Evolutionary conservation across 2,888 invertebrate genomes (phyloP).

Genomic region (Malachius bipustulatus): DNA sequence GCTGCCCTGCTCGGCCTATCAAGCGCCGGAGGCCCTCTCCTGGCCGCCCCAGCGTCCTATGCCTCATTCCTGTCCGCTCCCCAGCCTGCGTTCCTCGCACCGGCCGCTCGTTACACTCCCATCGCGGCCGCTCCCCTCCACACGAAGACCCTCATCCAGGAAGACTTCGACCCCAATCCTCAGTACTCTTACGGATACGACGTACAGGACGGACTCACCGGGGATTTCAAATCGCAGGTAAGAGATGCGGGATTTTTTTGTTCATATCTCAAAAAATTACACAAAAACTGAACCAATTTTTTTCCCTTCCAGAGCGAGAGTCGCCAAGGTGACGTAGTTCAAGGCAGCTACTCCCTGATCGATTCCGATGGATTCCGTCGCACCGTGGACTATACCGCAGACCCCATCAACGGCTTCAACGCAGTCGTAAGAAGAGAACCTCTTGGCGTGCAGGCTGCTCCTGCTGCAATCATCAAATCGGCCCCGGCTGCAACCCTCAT

Average conservation of each 20-base stretch:
- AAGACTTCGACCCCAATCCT: constrained; percentile 45
- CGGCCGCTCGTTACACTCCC: constrained; percentile 16
- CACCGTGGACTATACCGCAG: constrained; percentile 44
- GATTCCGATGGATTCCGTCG: constrained; percentile 44
- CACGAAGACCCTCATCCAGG: constrained; percentile 22
- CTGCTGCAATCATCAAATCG: constrained; percentile 15
- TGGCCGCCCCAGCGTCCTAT: too few species aligned
- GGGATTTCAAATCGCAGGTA: constrained; percentile 45
- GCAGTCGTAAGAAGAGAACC: constrained; percentile 43
- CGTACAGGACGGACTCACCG: constrained; percentile 54
- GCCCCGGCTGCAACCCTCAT: constrained; percentile 24
- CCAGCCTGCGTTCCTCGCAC: constrained; percentile 11
- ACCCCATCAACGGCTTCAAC: constrained; percentile 45
- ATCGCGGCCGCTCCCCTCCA: constrained; percentile 27
- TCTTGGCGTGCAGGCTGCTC: constrained; percentile 23
- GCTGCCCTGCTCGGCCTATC: too few species aligned
- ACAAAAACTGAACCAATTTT: too few species aligned
- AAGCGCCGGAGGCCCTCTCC: too few species aligned
- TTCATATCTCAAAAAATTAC: too few species aligned
- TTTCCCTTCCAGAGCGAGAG: constrained; percentile 42
- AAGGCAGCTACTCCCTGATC: constrained; percentile 41
- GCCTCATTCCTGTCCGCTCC: constrained; percentile 13
- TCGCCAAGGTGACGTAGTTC: constrained; percentile 42
- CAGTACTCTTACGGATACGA: constrained; percentile 59
- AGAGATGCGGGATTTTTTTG: too few species aligned